Evolutionary conservation across 1,140 invertebrate genomes (phyloP), one percentile per base, ranked within the genome.

Genomic region (Drosophila tani): DNA sequence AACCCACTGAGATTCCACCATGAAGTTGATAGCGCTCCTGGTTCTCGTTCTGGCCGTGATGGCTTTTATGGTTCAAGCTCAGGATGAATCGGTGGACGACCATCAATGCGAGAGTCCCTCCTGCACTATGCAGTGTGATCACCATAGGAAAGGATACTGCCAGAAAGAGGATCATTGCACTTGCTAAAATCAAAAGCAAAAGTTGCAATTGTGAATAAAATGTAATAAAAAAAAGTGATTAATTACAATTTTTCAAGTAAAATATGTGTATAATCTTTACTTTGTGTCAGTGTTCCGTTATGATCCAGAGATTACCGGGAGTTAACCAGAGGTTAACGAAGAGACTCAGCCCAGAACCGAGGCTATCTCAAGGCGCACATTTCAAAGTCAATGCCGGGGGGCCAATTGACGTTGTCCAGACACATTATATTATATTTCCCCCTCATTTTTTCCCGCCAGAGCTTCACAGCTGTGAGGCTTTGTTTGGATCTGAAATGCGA

Each of bases 301-400:
- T 27, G 5, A 27, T 27, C 27, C 27, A 27, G 27, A 12, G 24
- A 17, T 8, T 32, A n/a, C 21, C 12, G 15, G 29, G 21, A 38
- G 35, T 38, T 69, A 73, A 49, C 32, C 47, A 12, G 12, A 15
- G 29, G 29, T 15, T 35, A 53, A 35, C n/a, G 6, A 19, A 14
- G 8, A 32, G 35, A 29, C 65, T 21, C 40, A n/a, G 8, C 41
- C 45, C 19, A 40, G 38, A 53, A 24, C 4, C 50, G 47, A 35
- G 46, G 43, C 58, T 49, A 66, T 65, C 73, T 76, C 67, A 63
- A 68, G 60, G 62, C 67, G 35, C 67, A 49, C 59, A 69, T 65
- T 88, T 87, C 84, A 87, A 87, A 87, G 84, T 87, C 84, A 87
- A 87, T 87, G 84, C 50, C 81, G 67, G 51, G 53, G 32, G 11